Conservation (phyloP, 2,888 invertebrate genomes). For the Altica lythri region DNA sequence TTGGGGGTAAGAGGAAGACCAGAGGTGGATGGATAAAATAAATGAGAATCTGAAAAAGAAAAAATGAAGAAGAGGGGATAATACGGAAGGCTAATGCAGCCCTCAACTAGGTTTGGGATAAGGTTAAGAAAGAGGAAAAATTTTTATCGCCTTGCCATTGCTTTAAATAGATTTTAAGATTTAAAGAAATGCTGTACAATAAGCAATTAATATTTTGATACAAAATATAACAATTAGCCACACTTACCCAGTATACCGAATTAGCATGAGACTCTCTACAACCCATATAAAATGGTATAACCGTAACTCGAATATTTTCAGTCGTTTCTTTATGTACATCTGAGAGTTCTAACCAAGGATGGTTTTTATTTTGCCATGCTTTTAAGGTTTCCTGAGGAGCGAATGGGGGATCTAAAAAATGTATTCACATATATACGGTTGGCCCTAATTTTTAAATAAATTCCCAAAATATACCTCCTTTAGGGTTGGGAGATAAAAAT, state of each 20-base stretch:
- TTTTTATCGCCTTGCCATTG: too few relatives aligned
- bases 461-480: constrained; percentile 69
- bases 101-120: too few relatives aligned
- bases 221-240: too few relatives aligned
- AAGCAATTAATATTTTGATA: too few relatives aligned
- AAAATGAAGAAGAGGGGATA: too few relatives aligned
- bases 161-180: too few relatives aligned
- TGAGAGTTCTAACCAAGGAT: constrained; percentile 94
- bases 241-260: constrained; percentile 85
- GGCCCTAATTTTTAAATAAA: background rate
- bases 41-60: too few relatives aligned
- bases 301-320: constrained; percentile 93
- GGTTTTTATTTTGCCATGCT: constrained; percentile 97
- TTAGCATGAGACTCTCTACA: constrained; percentile 89
- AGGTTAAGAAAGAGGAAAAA: too few relatives aligned
- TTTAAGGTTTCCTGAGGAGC: constrained; percentile 85
- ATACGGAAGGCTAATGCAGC: too few relatives aligned
- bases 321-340: constrained; percentile 98
- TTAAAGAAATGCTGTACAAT: too few relatives aligned
- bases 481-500: constrained; percentile 81
- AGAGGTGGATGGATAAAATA: too few relatives aligned
- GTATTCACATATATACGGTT: background rate
- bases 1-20: too few relatives aligned
- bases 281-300: constrained; percentile 98
- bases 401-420: constrained; percentile 76